Percentiles rank a stretch among this genome's conserved stretches.
Evolutionary conservation across 2,113 vertebrate species (phyloP).

Genomic region (Podocnemis expansa): DNA sequence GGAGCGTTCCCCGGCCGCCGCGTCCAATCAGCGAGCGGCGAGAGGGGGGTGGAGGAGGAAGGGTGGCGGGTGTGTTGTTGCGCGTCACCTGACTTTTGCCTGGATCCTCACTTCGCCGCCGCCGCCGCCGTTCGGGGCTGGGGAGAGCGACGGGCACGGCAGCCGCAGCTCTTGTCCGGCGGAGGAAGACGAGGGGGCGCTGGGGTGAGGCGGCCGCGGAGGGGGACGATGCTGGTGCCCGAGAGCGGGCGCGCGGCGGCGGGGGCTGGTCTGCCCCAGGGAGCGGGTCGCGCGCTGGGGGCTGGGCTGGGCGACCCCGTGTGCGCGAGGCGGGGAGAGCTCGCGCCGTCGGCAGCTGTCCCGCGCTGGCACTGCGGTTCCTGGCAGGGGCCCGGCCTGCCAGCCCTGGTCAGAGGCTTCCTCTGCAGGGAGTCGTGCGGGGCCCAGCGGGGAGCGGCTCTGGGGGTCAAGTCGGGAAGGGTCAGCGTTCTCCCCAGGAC

Average conservation of each 20-base stretch:
- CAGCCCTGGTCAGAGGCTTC: too few relatives aligned
- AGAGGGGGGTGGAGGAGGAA: not conserved
- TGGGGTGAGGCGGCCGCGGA: not conserved
- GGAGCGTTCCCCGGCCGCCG: not conserved
- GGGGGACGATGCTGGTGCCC: not conserved
- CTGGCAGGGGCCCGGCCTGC: too few relatives aligned
- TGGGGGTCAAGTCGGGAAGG: too few relatives aligned
- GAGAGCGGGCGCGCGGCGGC: not conserved
- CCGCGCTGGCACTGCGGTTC: not conserved
- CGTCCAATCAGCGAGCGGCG: slow-evolving; percentile 35
- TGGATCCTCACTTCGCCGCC: too few relatives aligned
- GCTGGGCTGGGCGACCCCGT: too few relatives aligned
- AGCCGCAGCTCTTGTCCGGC: not conserved
- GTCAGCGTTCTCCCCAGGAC: too few relatives aligned
- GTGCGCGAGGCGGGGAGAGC: too few relatives aligned
- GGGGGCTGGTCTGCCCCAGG: not conserved
- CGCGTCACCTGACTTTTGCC: slow-evolving; percentile 23
- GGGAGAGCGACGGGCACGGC: too few relatives aligned
- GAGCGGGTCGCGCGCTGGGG: not conserved
- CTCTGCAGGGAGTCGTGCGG: too few relatives aligned
- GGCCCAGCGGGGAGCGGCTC: too few relatives aligned
- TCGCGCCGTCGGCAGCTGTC: too few relatives aligned
- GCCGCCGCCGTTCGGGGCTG: not conserved
- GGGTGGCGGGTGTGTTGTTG: slow-evolving; percentile 8
- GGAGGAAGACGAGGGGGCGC: not conserved